A percentile compares a stretch with the other conserved stretches of the same genome.
phyloP scores from a whole-genome alignment of 2,888 invertebrate species.

The Aradus depressus region DNA sequence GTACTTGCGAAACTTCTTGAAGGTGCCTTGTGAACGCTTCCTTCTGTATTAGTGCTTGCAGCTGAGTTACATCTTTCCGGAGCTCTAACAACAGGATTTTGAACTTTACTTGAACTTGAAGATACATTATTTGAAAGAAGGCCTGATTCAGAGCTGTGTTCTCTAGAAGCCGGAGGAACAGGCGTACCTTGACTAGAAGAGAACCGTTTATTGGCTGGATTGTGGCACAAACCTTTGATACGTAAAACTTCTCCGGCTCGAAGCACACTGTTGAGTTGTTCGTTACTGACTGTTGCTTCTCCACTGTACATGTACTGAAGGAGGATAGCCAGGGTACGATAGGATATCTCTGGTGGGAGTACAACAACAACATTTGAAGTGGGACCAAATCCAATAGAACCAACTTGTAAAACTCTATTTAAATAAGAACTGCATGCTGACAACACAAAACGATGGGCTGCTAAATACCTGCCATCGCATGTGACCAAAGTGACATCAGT shows the following conservation, averaged over 20 bases:
- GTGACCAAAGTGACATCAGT: slow-evolving; percentile 73
- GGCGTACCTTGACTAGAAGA: slow-evolving; percentile 36
- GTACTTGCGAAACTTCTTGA: background rate
- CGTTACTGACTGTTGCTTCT: slow-evolving; percentile 74
- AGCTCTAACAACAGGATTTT: slow-evolving; percentile 4
- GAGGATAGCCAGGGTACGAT: slow-evolving; percentile 65
- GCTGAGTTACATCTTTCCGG: slow-evolving; percentile 6
- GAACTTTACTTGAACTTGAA: background rate
- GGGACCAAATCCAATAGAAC: slow-evolving; percentile 35
- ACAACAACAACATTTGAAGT: slow-evolving; percentile 45
- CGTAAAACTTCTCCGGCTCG: slow-evolving; percentile 72
- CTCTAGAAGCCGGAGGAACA: background rate
- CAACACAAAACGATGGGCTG: slow-evolving; percentile 73
- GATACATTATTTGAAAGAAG: background rate
- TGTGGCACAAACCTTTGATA: slow-evolving; percentile 68
- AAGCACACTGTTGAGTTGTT: slow-evolving; percentile 66
- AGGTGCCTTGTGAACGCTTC: slow-evolving; percentile 10
- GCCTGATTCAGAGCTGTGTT: slow-evolving; percentile 2
- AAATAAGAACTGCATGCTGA: slow-evolving; percentile 66
- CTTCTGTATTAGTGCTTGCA: slow-evolving; percentile 5
- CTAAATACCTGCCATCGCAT: slow-evolving; percentile 65
- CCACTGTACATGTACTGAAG: slow-evolving; percentile 80
- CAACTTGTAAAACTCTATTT: slow-evolving; percentile 42
- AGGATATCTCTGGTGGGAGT: slow-evolving; percentile 68
- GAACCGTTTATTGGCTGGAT: slow-evolving; percentile 41